Evolutionary conservation across 2,797 vertebrate genomes (phyloP).

Genomic region (Harpagifer antarcticus): DNA sequence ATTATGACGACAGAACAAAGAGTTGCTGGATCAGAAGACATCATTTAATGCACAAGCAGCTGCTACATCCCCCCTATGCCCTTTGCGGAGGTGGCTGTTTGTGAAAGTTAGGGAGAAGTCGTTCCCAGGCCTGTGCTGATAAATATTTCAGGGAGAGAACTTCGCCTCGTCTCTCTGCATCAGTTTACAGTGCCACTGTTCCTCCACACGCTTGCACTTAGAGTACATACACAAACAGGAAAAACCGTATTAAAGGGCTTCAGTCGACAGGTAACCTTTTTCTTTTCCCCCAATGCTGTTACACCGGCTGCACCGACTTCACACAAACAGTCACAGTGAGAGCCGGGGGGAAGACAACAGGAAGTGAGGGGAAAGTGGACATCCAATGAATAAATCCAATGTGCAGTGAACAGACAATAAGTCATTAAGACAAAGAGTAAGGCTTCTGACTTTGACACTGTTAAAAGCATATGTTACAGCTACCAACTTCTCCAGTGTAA

Average conservation of each 20-base stretch:
- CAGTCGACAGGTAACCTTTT: slow-evolving; percentile 78
- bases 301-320: slow-evolving; percentile 23
- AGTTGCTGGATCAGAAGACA: slow-evolving; percentile 53
- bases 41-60: slow-evolving; percentile 56
- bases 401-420: slow-evolving; percentile 20
- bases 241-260: slow-evolving; percentile 59
- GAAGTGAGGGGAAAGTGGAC: slow-evolving; percentile 5
- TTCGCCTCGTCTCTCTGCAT: slow-evolving; percentile 76
- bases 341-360: slow-evolving; percentile 39
- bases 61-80: slow-evolving; percentile 48
- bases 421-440: neutral
- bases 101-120: slow-evolving; percentile 64
- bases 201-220: slow-evolving; percentile 40
- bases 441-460: neutral
- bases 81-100: slow-evolving; percentile 54
- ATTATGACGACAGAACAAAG: slow-evolving; percentile 13
- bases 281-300: slow-evolving; percentile 53
- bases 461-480: neutral
- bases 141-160: slow-evolving; percentile 78
- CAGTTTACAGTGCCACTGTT: slow-evolving; percentile 62
- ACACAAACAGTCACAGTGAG: slow-evolving; percentile 26
- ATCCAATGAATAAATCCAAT: slow-evolving; percentile 19
- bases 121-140: slow-evolving; percentile 59
- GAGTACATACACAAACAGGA: slow-evolving; percentile 52
- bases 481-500: neutral